Base-by-base conservation (phyloP, 2,113 vertebrate genomes). In the Hyperopisus bebe region DNA sequence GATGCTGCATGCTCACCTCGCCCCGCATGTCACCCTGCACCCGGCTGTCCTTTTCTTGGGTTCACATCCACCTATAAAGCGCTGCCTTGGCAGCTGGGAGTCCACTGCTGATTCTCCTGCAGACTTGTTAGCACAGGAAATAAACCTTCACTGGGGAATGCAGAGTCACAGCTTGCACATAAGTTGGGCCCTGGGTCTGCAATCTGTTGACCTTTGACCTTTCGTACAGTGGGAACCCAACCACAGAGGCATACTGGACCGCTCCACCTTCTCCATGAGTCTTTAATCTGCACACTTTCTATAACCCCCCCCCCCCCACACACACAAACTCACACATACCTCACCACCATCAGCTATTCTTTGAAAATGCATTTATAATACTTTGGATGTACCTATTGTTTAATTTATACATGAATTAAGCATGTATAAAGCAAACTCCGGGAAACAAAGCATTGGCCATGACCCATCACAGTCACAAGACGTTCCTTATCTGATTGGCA, bases 331-430 rank as follows among this genome's bases (percentile, higher is more conserved):
- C 51, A 53, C 51, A 55, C 62, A 66, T n/a, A 66, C 24, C 9
- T n/a, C 62, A 66, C 21, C 58, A 86, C 15, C 15, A 5, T 42
- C n/a, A 62, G 21, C 48, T 17, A 39, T 35, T 7, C 15, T 47
- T 87, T 35, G 24, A 42, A 11, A 44, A 77, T 17, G 5, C 24
- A 48, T 31, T 35, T 86, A n/a, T 50, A 47, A 87, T 86, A 70
- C 35, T 55, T 48, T 24, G 7, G 53, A 87, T 5, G 58, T 77
- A 6, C 53, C 53, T 21, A 87, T 55, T 19, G 51, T 51, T 74
- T 87, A 74, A 39, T 70, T 74, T 80, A 53, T 11, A n/a, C 13
- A 82, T 48, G 21, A 80, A 83, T 88, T 83, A 58, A 82, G 82
- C 62, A 80, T 82, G 31, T 48, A 19, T 6, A 46, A 17, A 62